A percentile compares a stretch with the other conserved stretches of the same genome.
phyloP scores from a whole-genome alignment of 1,140 invertebrate species.

The Neomicropteryx cornuta region DNA sequence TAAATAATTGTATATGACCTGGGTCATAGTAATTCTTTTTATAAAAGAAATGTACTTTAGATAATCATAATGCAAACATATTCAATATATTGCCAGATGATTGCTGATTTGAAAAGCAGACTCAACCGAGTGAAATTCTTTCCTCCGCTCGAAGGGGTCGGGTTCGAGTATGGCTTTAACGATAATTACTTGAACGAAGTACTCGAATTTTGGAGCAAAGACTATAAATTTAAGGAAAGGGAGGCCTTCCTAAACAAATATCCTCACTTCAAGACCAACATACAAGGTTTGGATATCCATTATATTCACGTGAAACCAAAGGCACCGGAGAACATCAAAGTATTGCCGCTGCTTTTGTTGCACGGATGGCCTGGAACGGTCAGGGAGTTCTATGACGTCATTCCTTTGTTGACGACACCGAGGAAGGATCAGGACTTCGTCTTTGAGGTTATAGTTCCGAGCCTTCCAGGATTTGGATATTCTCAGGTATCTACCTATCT shows the following conservation, averaged over 20 bases:
- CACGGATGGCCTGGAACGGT: slow-evolving; percentile 91
- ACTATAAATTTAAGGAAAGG: slow-evolving; percentile 63
- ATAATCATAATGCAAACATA: too few species aligned
- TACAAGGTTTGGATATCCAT: slow-evolving; percentile 66
- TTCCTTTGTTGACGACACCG: slow-evolving; percentile 53
- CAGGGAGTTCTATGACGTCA: slow-evolving; percentile 74
- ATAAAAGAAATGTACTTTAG: too few species aligned
- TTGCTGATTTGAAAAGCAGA: slow-evolving; percentile 50
- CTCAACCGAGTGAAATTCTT: slow-evolving; percentile 44
- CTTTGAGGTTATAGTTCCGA: slow-evolving; percentile 70
- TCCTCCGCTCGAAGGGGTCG: slow-evolving; percentile 52
- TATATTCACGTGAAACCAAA: slow-evolving; percentile 51
- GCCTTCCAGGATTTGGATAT: slow-evolving; percentile 77
- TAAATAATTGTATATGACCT: too few species aligned
- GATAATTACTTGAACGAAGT: slow-evolving; percentile 51
- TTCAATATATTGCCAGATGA: slow-evolving; percentile 37
- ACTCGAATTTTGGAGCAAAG: slow-evolving; percentile 58
- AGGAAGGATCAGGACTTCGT: slow-evolving; percentile 48
- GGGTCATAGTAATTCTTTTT: too few species aligned
- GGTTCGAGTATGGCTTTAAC: slow-evolving; percentile 72
- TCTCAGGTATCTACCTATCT: slow-evolving; percentile 46
- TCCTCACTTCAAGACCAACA: slow-evolving; percentile 60
- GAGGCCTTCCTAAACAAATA: slow-evolving; percentile 57
- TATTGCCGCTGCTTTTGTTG: slow-evolving; percentile 61
- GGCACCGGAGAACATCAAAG: slow-evolving; percentile 24